These are phyloP conservation scores for Cavia aperea DNA, from an alignment of 2,113 vertebrate species.

Conservation along the genomic window DNA sequence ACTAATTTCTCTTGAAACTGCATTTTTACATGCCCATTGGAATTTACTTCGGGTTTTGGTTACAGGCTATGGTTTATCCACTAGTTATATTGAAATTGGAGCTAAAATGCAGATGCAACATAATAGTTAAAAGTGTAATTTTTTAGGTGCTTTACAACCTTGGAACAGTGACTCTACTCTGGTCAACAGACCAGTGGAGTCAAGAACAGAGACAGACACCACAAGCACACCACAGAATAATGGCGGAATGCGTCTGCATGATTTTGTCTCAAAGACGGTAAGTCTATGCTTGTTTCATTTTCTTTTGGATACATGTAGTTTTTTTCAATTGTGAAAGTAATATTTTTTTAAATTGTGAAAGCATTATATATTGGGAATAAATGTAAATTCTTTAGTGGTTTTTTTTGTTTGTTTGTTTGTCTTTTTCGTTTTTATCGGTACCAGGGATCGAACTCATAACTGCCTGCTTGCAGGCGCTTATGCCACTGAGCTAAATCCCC, in stretches of 20 bases:
- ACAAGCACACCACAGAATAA: slow-evolving; percentile 83
- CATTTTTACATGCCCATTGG: neutral
- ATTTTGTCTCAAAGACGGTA: slow-evolving; percentile 97
- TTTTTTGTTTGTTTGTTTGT: no score
- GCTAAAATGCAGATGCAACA: slow-evolving; percentile 35
- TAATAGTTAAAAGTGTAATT: neutral
- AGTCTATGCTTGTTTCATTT: neutral
- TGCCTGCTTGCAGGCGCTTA: no score
- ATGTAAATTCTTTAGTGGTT: neutral
- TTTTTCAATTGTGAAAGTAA: slow-evolving; percentile 12
- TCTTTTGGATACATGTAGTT: neutral
- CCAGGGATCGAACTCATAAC: no score
- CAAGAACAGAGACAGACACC: slow-evolving; percentile 65
- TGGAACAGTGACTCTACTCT: slow-evolving; percentile 87
- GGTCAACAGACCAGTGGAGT: slow-evolving; percentile 76
- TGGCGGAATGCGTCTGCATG: slow-evolving; percentile 84
- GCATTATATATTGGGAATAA: neutral
- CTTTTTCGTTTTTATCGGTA: no score
- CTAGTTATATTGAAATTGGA: neutral
- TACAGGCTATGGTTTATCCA: neutral
- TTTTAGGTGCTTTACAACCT: slow-evolving; percentile 81
- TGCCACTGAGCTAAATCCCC: no score
- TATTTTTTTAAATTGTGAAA: neutral
- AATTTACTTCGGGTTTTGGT: neutral
- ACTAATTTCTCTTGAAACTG: neutral